A percentile compares a stretch with the other conserved stretches of the same genome.
These are phyloP conservation scores for Buathra laborator DNA, from an alignment of 2,888 invertebrate species.

Conservation along the genomic window DNA sequence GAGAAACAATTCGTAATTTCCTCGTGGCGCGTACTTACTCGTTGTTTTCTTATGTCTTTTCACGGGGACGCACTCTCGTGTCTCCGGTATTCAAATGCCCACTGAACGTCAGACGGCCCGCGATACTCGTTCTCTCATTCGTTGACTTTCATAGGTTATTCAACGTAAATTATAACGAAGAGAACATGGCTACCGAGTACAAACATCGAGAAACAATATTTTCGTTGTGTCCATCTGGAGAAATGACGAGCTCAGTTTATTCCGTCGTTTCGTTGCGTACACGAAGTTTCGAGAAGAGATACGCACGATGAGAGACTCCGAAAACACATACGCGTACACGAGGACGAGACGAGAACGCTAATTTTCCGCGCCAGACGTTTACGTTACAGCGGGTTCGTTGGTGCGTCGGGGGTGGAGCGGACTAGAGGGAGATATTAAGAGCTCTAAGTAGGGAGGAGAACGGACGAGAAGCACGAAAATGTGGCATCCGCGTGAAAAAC, in stretches of 20 bases:
- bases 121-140: constrained; percentile 1
- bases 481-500: not conserved
- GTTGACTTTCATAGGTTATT: not conserved
- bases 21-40: not conserved
- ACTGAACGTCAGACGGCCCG: constrained; percentile 1
- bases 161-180: constrained; percentile 20
- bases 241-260: constrained; percentile 24
- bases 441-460: not conserved
- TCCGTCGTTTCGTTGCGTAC: not conserved
- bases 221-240: constrained; percentile 30
- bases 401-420: constrained; percentile 37
- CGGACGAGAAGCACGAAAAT: not conserved
- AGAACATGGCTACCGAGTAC: not conserved
- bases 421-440: constrained; percentile 1
- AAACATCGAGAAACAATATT: constrained; percentile 34
- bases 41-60: constrained; percentile 14
- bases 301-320: not conserved
- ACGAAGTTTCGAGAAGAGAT: not conserved
- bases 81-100: not conserved
- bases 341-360: constrained; percentile 31
- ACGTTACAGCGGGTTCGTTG: constrained; percentile 32
- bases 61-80: constrained; percentile 13
- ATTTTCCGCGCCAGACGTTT: constrained; percentile 58
- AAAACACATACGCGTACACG: constrained; percentile 3
- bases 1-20: not conserved